Conservation (phyloP, 2,113 vertebrate species). For the Scalopus aquaticus region DNA sequence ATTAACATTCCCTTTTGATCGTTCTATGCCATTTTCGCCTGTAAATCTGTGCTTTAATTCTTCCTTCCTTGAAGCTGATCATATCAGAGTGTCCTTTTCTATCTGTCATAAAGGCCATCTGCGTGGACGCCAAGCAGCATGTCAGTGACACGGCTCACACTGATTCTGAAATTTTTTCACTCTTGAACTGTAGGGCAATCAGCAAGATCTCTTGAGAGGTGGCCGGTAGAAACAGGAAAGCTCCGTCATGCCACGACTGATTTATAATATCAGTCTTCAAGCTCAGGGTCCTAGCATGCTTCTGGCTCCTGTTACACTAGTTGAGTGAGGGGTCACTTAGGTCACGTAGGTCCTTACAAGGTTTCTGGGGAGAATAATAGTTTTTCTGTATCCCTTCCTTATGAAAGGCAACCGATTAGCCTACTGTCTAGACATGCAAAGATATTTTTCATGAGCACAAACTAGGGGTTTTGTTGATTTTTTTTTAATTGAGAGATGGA, state of each 20-base stretch:
- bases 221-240: conserved; percentile 14
- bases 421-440: conserved; percentile 63
- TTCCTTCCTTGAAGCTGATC: conserved; percentile 22
- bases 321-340: not conserved
- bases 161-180: not conserved
- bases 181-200: not conserved
- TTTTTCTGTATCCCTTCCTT: conserved; percentile 60
- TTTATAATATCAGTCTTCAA: conserved; percentile 20
- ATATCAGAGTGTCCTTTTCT: conserved; percentile 48
- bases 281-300: not conserved
- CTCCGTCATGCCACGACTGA: not conserved
- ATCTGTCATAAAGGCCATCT: not conserved
- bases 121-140: not conserved
- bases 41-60: not conserved
- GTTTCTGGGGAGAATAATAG: conserved; percentile 47
- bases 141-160: not conserved
- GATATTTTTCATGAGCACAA: conserved; percentile 60
- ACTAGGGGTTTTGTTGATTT: not conserved
- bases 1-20: conserved; percentile 6
- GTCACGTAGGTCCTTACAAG: conserved; percentile 46
- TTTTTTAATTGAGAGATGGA: conserved; percentile 30
- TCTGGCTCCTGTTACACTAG: conserved; percentile 56
- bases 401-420: not conserved
- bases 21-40: conserved; percentile 1
- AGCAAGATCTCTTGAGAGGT: not conserved